These are phyloP conservation scores for Gymnarchus niloticus DNA, from an alignment of 2,113 vertebrate genomes.

Conservation along the genomic window DNA sequence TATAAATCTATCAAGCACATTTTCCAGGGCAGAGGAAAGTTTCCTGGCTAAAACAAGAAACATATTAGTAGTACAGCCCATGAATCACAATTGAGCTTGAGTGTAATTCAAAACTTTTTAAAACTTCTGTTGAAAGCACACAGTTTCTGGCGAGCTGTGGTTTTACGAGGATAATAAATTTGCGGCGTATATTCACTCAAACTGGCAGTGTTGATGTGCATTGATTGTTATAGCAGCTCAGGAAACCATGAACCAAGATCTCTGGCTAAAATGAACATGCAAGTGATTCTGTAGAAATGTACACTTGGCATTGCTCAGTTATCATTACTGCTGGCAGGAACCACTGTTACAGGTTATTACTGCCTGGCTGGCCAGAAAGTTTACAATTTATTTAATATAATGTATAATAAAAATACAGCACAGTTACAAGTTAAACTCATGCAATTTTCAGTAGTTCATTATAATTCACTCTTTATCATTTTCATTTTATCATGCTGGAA, in stretches of 20 bases:
- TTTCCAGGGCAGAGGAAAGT: slow-evolving; percentile 1
- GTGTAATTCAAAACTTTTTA: slow-evolving; percentile 15
- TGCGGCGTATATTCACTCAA: slow-evolving; percentile 10
- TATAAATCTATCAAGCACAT: background rate
- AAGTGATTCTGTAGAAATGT: background rate
- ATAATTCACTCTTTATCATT: background rate
- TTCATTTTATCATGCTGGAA: background rate
- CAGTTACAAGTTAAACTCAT: background rate
- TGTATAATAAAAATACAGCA: background rate
- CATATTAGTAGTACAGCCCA: slow-evolving; percentile 14
- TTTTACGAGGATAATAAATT: slow-evolving; percentile 17
- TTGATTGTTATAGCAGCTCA: background rate
- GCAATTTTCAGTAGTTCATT: too few relatives aligned
- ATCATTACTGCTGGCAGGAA: background rate
- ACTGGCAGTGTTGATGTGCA: background rate
- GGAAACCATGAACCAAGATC: background rate
- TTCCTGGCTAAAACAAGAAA: background rate
- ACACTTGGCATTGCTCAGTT: background rate
- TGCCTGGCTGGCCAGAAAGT: too few relatives aligned
- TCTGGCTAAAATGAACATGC: background rate
- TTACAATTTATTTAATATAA: background rate
- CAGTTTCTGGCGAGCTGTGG: background rate
- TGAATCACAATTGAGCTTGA: slow-evolving; percentile 19
- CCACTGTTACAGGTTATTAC: background rate
- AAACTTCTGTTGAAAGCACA: slow-evolving; percentile 2